Evolutionary conservation across 2,888 invertebrate species (phyloP).

Genomic region (Furcula furcula): DNA sequence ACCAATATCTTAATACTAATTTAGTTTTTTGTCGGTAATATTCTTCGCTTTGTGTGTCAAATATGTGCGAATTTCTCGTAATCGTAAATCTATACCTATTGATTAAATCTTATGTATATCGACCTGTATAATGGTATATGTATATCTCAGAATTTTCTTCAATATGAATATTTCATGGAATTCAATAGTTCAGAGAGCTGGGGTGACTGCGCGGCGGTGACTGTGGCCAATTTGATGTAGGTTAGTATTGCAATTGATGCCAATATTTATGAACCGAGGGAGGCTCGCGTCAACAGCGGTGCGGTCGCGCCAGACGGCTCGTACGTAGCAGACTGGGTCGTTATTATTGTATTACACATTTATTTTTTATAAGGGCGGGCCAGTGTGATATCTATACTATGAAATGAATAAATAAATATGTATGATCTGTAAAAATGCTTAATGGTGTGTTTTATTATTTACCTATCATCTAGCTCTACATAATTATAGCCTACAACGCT

Average conservation of each 20-base stretch:
- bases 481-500: no score
- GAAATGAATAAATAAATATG: constrained; percentile 81
- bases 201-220: constrained; percentile 59
- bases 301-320: constrained; percentile 59
- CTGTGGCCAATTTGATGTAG: constrained; percentile 74
- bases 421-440: constrained; percentile 81
- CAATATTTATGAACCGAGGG: constrained; percentile 58
- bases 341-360: constrained; percentile 78
- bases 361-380: constrained; percentile 82
- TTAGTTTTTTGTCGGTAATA: constrained; percentile 68
- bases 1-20: constrained; percentile 75
- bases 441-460: constrained; percentile 53
- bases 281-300: constrained; percentile 35
- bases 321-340: constrained; percentile 60
- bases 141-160: constrained; percentile 69
- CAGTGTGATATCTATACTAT: constrained; percentile 82
- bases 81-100: constrained; percentile 74
- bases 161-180: constrained; percentile 66
- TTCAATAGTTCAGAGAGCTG: constrained; percentile 58
- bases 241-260: constrained; percentile 63
- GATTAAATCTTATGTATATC: constrained; percentile 75
- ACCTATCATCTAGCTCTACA: not conserved
- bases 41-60: constrained; percentile 81
- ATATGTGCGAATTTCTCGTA: constrained; percentile 78
- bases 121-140: constrained; percentile 80